phyloP scores from a whole-genome alignment of 2,888 invertebrate species.

The Suillia variegata region DNA sequence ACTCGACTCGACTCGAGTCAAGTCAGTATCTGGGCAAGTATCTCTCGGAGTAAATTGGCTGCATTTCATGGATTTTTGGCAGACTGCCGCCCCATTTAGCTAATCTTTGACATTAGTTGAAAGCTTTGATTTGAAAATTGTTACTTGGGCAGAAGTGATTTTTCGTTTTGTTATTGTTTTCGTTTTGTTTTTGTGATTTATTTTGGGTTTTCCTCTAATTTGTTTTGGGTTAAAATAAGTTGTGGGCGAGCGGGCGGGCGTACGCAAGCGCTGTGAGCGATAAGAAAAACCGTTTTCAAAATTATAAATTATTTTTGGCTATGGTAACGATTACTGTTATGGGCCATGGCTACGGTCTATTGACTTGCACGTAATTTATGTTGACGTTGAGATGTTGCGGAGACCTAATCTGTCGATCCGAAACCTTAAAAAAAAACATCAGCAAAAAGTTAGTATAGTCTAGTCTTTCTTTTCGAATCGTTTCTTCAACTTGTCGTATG shows the following conservation, averaged over 20 bases:
- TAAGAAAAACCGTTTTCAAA: not conserved
- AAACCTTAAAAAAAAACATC: too few species aligned
- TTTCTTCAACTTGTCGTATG: too few species aligned
- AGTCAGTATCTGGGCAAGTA: too few species aligned
- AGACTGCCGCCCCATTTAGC: conserved; percentile 44
- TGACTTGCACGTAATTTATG: conserved; percentile 39
- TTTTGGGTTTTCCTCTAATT: conserved; percentile 15
- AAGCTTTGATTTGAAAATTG: conserved; percentile 56
- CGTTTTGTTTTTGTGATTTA: conserved; percentile 6
- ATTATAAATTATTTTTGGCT: conserved; percentile 1
- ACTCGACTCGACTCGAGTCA: too few species aligned
- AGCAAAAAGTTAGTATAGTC: too few species aligned
- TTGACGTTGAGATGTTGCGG: too few species aligned
- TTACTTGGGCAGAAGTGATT: conserved; percentile 18
- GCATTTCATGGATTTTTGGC: conserved; percentile 24
- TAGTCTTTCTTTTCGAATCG: too few species aligned
- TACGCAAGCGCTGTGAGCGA: not conserved
- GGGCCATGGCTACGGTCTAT: conserved; percentile 19
- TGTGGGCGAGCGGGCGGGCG: not conserved
- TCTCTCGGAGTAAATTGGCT: conserved; percentile 10
- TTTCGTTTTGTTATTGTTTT: not conserved
- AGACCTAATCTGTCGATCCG: too few species aligned
- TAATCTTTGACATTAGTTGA: conserved; percentile 56
- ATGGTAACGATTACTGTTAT: conserved; percentile 17
- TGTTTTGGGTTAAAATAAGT: not conserved